Evolutionary conservation across 2,888 invertebrate species (phyloP), one percentile per base, ranked within the genome.

Genomic region (Drosophila merina): DNA sequence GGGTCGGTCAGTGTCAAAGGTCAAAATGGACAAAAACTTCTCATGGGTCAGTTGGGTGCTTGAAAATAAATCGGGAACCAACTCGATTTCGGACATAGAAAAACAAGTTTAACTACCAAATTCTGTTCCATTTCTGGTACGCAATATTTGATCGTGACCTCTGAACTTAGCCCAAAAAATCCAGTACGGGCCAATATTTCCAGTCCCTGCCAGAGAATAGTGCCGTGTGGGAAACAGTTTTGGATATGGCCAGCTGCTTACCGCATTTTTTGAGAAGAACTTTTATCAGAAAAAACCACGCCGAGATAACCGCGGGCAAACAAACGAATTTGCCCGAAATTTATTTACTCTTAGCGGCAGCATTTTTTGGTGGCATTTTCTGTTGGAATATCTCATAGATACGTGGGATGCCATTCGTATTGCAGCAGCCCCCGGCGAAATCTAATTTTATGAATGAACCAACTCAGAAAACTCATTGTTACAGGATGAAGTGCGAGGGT

Each of bases 11-110:
- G 86, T 80, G 86, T 84, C 88, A 86, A 77, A 86, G 85, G 85
- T 86, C 85, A 86, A 76, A 88, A 75, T 83, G 77, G 67, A 73
- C 79, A 79, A 88, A 86, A 86, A 86, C 88, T 88, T 86, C 85
- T 77, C 85, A 86, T 86, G 84, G 84, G 83, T 85, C 87, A 82
- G 77, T 63, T 26, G 51, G 56, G 7, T 47, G 47, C 51, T 60
- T 64, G 49, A 33, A 74, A 50, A 68, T 70, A 72, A 42, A 51
- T 51, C 51, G 25, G 51, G 51, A 42, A 62, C 31, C 59, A 62
- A 72, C 68, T 60, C 63, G 58, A 69, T 60, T 68, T 60, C 31
- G 38, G 57, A 57, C 57, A 69, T 25, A 45, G 49, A 73, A 71
- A 76, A 85, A 85, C 87, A 52, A n/a, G 86, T 86, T 86, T 82